Conservation (phyloP, 2,797 vertebrate species). For the Lagodon rhomboides region DNA sequence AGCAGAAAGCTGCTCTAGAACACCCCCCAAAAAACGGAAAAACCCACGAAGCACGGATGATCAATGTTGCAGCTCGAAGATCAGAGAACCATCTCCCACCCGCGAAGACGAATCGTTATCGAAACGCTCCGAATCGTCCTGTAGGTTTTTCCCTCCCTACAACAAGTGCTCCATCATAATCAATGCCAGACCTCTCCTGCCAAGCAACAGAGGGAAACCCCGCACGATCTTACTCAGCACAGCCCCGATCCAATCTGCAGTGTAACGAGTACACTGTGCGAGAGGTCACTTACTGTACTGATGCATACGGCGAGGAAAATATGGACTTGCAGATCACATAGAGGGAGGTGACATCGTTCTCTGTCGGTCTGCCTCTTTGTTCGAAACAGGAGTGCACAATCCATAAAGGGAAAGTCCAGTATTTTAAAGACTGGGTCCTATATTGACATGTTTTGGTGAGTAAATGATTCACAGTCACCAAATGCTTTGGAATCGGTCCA, state of each 20-base stretch:
- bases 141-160: conserved; percentile 54
- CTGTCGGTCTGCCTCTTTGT: not conserved
- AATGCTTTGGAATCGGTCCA: too few relatives aligned
- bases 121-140: conserved; percentile 34
- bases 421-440: too few relatives aligned
- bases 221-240: conserved; percentile 55
- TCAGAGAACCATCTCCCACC: not conserved
- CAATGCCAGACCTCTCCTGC: conserved; percentile 66
- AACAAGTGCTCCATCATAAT: conserved; percentile 67
- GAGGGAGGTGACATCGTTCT: not conserved
- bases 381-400: too few relatives aligned
- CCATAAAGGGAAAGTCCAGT: too few relatives aligned
- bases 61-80: not conserved
- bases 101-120: conserved; percentile 31
- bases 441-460: too few relatives aligned
- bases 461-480: too few relatives aligned
- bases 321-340: not conserved
- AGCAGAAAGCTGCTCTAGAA: too few relatives aligned
- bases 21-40: not conserved
- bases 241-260: conserved; percentile 39
- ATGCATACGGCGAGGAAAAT: not conserved
- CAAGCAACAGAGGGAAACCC: conserved; percentile 70
- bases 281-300: conserved; percentile 4
- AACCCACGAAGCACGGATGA: too few relatives aligned
- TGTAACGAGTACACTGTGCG: conserved; percentile 1